A percentile compares a stretch with the other conserved stretches of the same genome.
phyloP scores from a whole-genome alignment of 2,113 vertebrate species.

The Cynocephalus volans region DNA sequence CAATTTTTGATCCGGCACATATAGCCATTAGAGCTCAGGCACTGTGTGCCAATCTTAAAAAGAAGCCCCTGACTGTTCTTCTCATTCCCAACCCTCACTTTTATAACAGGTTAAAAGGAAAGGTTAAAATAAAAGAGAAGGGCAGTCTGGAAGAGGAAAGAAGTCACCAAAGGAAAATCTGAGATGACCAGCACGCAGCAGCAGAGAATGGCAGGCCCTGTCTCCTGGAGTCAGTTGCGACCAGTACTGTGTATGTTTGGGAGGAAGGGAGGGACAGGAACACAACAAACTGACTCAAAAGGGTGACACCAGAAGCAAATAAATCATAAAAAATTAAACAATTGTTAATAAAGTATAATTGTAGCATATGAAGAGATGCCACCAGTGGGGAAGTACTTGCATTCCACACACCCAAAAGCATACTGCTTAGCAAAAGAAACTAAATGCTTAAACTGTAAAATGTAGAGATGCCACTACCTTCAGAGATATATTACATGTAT shows the following conservation, averaged over 20 bases:
- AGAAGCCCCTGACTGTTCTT: neutral
- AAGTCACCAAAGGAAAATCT: neutral
- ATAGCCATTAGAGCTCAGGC: neutral
- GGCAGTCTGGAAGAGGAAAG: neutral
- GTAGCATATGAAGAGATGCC: neutral
- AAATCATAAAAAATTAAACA: neutral
- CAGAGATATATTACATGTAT: neutral
- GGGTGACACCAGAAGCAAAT: neutral
- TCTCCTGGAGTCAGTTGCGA: neutral
- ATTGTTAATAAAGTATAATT: neutral
- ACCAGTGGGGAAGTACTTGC: neutral
- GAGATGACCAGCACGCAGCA: neutral
- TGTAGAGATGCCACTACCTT: neutral
- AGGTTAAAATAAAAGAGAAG: neutral
- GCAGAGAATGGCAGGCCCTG: neutral
- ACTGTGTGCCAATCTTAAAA: neutral
- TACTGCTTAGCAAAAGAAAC: slow-evolving; percentile 7
- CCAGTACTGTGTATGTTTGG: neutral
- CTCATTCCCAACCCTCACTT: too few species aligned
- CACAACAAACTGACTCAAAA: neutral
- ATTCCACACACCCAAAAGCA: neutral
- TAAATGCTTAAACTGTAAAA: slow-evolving; percentile 5
- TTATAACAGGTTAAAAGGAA: neutral
- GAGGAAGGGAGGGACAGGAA: neutral
- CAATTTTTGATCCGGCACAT: neutral